Conservation (phyloP, 2,797 vertebrate genomes). For the Pipistrellus nathusii region DNA sequence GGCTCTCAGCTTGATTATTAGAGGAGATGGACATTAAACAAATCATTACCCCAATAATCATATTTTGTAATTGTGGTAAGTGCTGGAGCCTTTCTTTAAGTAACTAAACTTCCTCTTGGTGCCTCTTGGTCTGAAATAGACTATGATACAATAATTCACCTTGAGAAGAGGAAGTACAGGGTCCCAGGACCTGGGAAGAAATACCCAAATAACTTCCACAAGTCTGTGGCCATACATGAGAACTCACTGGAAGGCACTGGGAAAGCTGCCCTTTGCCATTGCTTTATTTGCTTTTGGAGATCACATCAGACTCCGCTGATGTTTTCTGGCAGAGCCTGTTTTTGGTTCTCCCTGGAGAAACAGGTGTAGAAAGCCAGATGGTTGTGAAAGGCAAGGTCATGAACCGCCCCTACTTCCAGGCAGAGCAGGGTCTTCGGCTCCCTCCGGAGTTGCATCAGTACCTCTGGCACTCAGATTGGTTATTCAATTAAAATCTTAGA, state of each 20-base stretch:
- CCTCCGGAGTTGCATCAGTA: background rate
- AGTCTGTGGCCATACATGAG: accelerated
- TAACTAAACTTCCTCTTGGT: conserved; percentile 44
- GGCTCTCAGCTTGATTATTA: background rate
- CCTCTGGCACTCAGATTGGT: background rate
- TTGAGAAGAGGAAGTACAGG: conserved; percentile 11
- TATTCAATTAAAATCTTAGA: conserved; percentile 73
- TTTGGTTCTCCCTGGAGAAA: conserved; percentile 39
- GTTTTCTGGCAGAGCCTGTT: background rate
- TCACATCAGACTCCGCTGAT: background rate
- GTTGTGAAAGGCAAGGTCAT: background rate
- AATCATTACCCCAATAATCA: background rate
- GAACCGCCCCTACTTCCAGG: background rate
- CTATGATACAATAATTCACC: background rate
- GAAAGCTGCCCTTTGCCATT: background rate
- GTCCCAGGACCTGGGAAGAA: background rate
- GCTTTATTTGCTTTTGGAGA: background rate
- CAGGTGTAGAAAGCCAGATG: background rate
- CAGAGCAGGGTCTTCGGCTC: background rate
- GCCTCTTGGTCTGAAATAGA: background rate
- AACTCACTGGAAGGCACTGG: background rate
- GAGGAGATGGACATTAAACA: background rate
- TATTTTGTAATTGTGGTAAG: conserved; percentile 4
- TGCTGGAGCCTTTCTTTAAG: background rate
- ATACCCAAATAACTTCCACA: background rate